These are phyloP conservation scores for Anhinga anhinga DNA, from an alignment of 2,113 vertebrate genomes.

Conservation along the genomic window DNA sequence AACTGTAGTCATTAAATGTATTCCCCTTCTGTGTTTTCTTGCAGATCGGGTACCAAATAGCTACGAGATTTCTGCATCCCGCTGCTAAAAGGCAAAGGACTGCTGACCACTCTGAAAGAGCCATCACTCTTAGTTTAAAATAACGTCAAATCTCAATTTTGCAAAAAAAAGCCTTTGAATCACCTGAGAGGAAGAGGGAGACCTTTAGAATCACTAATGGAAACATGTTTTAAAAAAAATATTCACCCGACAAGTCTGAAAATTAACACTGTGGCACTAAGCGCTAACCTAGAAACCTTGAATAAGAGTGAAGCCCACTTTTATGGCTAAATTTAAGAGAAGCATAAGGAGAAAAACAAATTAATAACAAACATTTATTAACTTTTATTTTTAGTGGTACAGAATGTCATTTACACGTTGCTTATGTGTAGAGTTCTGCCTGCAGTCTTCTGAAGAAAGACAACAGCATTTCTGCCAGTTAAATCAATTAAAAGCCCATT, in stretches of 20 bases:
- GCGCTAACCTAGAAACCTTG: neutral
- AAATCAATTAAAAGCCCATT: neutral
- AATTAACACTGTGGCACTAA: neutral
- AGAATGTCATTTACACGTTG: neutral
- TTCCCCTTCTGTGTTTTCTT: neutral
- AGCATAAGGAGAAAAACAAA: neutral
- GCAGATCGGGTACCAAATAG: neutral
- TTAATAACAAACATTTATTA: neutral
- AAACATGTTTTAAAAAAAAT: neutral
- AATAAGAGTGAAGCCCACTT: neutral
- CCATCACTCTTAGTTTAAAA: neutral
- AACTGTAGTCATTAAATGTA: neutral
- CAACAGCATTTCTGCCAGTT: neutral
- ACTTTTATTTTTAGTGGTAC: neutral
- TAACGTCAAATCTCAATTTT: neutral
- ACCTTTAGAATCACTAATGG: neutral
- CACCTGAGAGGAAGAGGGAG: neutral
- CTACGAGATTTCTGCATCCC: neutral
- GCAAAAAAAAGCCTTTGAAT: neutral
- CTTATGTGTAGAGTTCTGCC: neutral
- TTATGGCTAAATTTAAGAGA: neutral
- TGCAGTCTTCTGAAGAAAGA: neutral
- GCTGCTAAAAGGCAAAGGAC: neutral
- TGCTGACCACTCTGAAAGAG: neutral
- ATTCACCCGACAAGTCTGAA: neutral